Evolutionary conservation across 2,888 invertebrate species (phyloP).

Genomic region (Drosophila neonasuta): DNA sequence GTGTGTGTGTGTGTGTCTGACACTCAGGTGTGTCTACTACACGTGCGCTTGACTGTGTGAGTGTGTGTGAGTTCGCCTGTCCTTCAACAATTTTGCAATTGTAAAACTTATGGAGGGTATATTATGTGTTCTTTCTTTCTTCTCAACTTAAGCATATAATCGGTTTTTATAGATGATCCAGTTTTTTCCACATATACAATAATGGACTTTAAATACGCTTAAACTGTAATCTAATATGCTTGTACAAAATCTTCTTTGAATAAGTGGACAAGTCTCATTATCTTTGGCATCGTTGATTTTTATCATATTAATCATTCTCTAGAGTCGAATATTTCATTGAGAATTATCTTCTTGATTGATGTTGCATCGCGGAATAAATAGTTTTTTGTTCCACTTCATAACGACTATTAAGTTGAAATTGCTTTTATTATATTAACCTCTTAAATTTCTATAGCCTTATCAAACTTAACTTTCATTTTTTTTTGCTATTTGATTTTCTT

Average conservation of each 20-base stretch:
- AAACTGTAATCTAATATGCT: background rate
- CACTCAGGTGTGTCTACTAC: slow-evolving; percentile 45
- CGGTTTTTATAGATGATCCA: background rate
- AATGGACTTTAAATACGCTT: background rate
- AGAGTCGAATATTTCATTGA: background rate
- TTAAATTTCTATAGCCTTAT: slow-evolving; percentile 6
- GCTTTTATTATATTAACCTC: background rate
- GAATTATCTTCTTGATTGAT: background rate
- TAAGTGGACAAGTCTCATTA: no score
- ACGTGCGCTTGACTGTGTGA: slow-evolving; percentile 12
- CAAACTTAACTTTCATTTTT: slow-evolving; percentile 11
- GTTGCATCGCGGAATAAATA: background rate
- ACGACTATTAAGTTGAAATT: background rate
- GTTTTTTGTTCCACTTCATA: background rate
- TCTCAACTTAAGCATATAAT: slow-evolving; percentile 2
- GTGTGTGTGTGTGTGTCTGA: slow-evolving; percentile 11
- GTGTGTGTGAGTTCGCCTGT: slow-evolving; percentile 25
- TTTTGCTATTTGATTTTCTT: slow-evolving; percentile 21
- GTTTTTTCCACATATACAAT: background rate
- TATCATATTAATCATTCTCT: background rate
- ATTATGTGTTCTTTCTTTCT: slow-evolving; percentile 1
- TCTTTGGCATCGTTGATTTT: background rate
- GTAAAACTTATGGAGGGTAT: slow-evolving; percentile 6
- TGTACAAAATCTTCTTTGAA: no score
- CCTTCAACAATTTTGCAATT: slow-evolving; percentile 51